Conservation (phyloP, 2,797 vertebrate species). For the Megalops cyprinoides region DNA sequence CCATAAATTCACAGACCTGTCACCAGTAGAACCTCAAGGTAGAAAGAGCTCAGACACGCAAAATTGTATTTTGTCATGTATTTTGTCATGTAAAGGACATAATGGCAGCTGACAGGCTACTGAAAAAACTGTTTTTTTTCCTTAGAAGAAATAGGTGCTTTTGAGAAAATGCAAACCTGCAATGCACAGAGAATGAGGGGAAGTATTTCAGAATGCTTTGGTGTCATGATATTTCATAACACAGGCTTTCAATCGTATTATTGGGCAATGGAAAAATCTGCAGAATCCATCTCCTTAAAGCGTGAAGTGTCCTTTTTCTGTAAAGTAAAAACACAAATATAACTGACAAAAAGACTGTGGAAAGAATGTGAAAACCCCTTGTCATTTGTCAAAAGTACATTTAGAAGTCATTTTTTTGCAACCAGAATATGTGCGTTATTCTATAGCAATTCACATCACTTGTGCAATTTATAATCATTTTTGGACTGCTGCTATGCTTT, state of each 20-base stretch:
- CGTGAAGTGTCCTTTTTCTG: neutral
- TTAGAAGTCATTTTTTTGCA: constrained; percentile 46
- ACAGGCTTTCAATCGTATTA: constrained; percentile 39
- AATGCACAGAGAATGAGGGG: neutral
- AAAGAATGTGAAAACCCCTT: constrained; percentile 42
- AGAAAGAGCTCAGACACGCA: neutral
- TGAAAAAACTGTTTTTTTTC: too few relatives aligned
- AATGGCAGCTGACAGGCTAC: neutral
- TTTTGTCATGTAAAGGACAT: neutral
- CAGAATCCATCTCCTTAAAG: neutral
- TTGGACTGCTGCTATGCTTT: neutral
- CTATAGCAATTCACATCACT: constrained; percentile 55
- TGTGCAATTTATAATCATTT: neutral
- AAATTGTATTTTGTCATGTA: neutral
- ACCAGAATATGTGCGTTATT: constrained; percentile 60
- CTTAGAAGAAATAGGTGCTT: too few relatives aligned
- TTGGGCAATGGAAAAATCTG: constrained; percentile 37
- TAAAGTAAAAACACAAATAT: constrained; percentile 42
- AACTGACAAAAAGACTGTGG: constrained; percentile 47
- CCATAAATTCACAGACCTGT: too few relatives aligned
- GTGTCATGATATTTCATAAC: constrained; percentile 48
- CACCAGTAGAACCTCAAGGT: too few relatives aligned
- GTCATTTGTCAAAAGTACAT: constrained; percentile 50
- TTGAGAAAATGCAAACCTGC: constrained; percentile 14
- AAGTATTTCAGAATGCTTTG: neutral